Percentiles rank a stretch among this genome's conserved stretches.
phyloP scores from a whole-genome alignment of 2,888 invertebrate species.

The Cybosia mesomella region DNA sequence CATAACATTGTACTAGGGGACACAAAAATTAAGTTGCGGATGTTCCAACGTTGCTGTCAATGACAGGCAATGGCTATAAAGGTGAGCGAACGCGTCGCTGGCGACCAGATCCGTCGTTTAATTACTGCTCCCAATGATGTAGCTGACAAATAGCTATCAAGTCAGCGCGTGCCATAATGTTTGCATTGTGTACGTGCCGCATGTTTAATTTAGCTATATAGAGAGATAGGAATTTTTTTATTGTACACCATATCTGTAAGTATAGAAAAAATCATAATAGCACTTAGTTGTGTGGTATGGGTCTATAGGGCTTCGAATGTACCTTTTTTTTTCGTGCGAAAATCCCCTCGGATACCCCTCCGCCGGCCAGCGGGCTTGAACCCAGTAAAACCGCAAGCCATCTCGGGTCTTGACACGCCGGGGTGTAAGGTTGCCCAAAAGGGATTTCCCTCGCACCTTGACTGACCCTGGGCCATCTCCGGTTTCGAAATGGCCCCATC shows the following conservation, averaged over 20 bases:
- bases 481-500: too few species aligned
- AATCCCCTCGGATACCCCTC: too few species aligned
- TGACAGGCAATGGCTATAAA: slow-evolving; percentile 48
- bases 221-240: slow-evolving; percentile 21
- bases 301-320: too few species aligned
- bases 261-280: too few species aligned
- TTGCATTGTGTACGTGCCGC: slow-evolving; percentile 33
- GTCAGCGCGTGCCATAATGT: slow-evolving; percentile 42
- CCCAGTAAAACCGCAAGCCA: too few species aligned
- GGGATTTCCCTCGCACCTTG: too few species aligned
- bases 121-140: slow-evolving; percentile 68
- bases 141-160: slow-evolving; percentile 70
- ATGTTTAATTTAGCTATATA: neutral
- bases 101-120: slow-evolving; percentile 55
- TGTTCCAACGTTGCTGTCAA: slow-evolving; percentile 39
- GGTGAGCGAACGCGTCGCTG: slow-evolving; percentile 45
- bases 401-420: too few species aligned
- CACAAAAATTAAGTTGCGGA: slow-evolving; percentile 56
- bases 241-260: slow-evolving; percentile 17
- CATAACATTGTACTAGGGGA: slow-evolving; percentile 25
- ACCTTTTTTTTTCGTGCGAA: too few species aligned
- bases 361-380: too few species aligned
- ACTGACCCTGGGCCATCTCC: too few species aligned
- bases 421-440: too few species aligned
- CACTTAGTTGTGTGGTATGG: too few species aligned